Evolutionary conservation across 2,797 vertebrate species (phyloP), one percentile per base, ranked within the genome.

Genomic region (Acanthornis magna): DNA sequence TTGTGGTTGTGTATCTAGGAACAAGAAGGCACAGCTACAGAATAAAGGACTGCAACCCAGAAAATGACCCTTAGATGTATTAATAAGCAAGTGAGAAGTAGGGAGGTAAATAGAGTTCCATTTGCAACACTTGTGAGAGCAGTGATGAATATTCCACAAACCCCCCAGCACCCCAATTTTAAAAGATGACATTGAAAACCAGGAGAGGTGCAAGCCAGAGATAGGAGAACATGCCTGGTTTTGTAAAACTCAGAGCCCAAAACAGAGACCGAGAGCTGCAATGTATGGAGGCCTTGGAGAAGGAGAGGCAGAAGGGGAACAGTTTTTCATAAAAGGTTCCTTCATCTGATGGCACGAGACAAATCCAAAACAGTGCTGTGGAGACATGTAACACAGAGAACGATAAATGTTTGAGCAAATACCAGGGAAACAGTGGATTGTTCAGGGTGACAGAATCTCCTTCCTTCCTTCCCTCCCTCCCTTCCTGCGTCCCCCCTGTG

Each of bases 1-100:
- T 54, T 75, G 57, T 63, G 61, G 36, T 30, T 90, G 58, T 79
- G 32, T 55, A 57, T 94, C 53, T 34, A 91, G 78, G 63, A 91
- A 87, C 15, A 91, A 87, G 38, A 76, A 57, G n/a, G 60, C 29
- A 73, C 19, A 79, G 43, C 60, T 75, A 71, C 45, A 77, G 54
- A 91, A 42, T 15, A 78, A 85, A 48, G 29, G 23, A 42, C 21
- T 55, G 25, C 18, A 78, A 38, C 45, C 40, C 27, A 58, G 71
- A 66, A 72, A 58, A 77, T 11, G 3, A 72, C 40, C 54, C 47
- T 89, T 48, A 50, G 20, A 27, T 61, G 16, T 34, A 47, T 29
- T 76, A 80, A 65, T 21, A 73, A 61, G 45, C 27, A 54, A 91
- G 36, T 11, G 51, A 53, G 42, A 72, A 48, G 34, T 3, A 75